A percentile compares a stretch with the other conserved stretches of the same genome.
Conservation (phyloP, 2,888 invertebrate genomes). For the Drosophila multiciliata region DNA sequence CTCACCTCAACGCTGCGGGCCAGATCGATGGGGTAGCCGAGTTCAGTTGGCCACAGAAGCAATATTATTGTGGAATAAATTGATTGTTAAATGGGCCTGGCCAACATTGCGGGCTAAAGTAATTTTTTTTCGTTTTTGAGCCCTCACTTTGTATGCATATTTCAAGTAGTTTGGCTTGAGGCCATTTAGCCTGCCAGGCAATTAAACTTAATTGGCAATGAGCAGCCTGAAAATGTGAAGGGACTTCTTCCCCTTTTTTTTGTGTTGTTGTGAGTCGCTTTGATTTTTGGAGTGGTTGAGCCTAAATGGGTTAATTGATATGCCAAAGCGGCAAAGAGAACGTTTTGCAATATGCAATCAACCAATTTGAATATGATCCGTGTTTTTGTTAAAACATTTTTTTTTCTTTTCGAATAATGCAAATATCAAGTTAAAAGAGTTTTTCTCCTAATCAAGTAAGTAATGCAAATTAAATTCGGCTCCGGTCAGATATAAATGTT, state of each 20-base stretch:
- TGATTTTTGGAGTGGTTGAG: conserved; percentile 49
- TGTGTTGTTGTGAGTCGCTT: conserved; percentile 36
- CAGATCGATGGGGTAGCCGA: conserved; percentile 9
- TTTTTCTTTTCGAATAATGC: background rate
- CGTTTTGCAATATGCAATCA: conserved; percentile 25
- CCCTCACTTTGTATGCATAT: conserved; percentile 70
- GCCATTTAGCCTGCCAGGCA: conserved; percentile 59
- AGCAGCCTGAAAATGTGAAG: conserved; percentile 48
- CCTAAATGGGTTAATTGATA: conserved; percentile 59
- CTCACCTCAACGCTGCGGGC: conserved; percentile 5
- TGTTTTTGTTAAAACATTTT: background rate
- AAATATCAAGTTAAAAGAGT: background rate
- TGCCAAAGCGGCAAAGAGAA: conserved; percentile 38
- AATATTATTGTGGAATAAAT: conserved; percentile 77
- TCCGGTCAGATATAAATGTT: too few relatives aligned
- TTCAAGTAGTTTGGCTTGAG: conserved; percentile 62
- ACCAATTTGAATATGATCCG: background rate
- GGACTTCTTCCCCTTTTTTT: conserved; percentile 31
- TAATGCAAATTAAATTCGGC: background rate
- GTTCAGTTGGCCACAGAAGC: conserved; percentile 40
- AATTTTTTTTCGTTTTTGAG: conserved; percentile 44
- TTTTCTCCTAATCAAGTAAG: background rate
- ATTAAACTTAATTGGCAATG: conserved; percentile 78
- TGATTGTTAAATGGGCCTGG: conserved; percentile 76
- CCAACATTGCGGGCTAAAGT: conserved; percentile 8